Base-by-base conservation (phyloP, 2,888 invertebrate genomes). In the Meta bourneti region DNA sequence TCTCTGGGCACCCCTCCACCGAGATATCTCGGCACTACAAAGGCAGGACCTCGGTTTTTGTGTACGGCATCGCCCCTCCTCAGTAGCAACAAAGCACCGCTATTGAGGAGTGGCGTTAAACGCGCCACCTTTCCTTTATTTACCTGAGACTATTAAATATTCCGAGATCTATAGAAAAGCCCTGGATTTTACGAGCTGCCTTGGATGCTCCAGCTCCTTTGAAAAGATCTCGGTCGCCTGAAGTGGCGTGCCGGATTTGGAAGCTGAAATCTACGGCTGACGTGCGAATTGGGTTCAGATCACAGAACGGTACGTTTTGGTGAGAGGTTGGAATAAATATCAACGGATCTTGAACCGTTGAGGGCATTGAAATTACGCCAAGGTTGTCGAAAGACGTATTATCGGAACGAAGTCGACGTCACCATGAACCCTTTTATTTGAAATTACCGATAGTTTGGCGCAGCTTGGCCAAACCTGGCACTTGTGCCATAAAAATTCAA, bases 101-200 rank as follows among this genome's bases (percentile, higher is more conserved):
- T 5, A 61, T 34, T 9, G 16, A 61, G 61, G 61, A 61, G 61
- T 61, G 61, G 61, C 61, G 61, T 5, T 5, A 9, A 16, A 61
- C 5, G 7, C 16, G 11, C 13, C 61, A 61, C 61, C 61, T 61
- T 61, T 61, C 61, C 61, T 61, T 61, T 61, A 61, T 61, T 61
- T 61, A 9, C 13, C 61, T 5, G 16, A 61, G 61, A 16, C 61
- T 61, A 61, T 16, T 61, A 61, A 61, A 9, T 61, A 61, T 61
- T 61, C 61, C 61, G 7, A 61, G 16, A 5, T 11, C 13, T 16
- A 61, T 16, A 61, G 61, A 61, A 61, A 61, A 34, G 34, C 34
- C 34, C 34, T 34, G 61, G 61, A 11, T 9, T 54, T 79, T 79
- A 79, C 79, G 79, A 79, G 79, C 79, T 79, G 54, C 52, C 79